Evolutionary conservation across 2,888 invertebrate species (phyloP).

Genomic region (Phortica okadai): DNA sequence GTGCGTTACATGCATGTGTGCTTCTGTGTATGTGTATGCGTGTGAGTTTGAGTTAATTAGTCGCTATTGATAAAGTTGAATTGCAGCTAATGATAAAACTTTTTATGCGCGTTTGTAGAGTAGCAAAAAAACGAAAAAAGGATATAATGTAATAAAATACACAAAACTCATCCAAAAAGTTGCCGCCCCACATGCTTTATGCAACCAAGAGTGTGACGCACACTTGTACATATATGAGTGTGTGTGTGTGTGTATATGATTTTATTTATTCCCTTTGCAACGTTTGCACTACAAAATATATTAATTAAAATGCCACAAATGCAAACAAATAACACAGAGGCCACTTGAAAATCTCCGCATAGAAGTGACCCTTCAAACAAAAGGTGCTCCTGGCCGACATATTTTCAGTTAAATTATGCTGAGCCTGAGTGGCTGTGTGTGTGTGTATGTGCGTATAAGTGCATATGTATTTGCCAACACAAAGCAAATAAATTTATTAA

Average conservation of each 20-base stretch:
- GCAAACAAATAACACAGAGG: constrained; percentile 35
- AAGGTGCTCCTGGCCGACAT: constrained; percentile 31
- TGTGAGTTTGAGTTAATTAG: constrained; percentile 59
- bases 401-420: constrained; percentile 62
- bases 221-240: neutral
- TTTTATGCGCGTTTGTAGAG: constrained; percentile 22
- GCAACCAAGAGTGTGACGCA: constrained; percentile 8
- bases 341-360: neutral
- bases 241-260: neutral
- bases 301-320: constrained; percentile 67
- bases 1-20: neutral
- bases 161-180: neutral
- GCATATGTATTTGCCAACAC: constrained; percentile 19
- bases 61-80: constrained; percentile 60
- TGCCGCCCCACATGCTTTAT: constrained; percentile 14
- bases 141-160: neutral
- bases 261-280: constrained; percentile 11
- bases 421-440: constrained; percentile 28
- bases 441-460: constrained; percentile 31
- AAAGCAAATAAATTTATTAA: constrained; percentile 31
- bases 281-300: constrained; percentile 45
- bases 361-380: constrained; percentile 26
- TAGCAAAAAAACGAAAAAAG: neutral
- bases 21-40: constrained; percentile 27
- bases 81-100: constrained; percentile 53